Evolutionary conservation across 2,888 invertebrate genomes (phyloP).

Genomic region (Deilephila elpenor): DNA sequence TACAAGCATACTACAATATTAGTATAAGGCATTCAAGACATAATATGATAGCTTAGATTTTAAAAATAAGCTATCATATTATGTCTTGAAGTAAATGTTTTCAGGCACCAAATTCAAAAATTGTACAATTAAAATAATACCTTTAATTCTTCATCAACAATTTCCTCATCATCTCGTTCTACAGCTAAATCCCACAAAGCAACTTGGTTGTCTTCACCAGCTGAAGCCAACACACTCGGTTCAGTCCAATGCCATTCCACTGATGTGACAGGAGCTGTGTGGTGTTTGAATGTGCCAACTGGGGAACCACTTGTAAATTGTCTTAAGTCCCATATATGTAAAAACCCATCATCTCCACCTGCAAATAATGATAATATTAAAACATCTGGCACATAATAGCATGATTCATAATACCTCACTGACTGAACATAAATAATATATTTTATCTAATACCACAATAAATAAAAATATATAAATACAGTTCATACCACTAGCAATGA

Average conservation of each 20-base stretch:
- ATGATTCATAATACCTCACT: background rate
- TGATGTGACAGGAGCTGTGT: slow-evolving; percentile 96
- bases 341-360: slow-evolving; percentile 98
- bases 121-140: slow-evolving; percentile 45
- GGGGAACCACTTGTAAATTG: slow-evolving; percentile 91
- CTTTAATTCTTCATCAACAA: slow-evolving; percentile 82
- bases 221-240: slow-evolving; percentile 96
- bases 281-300: slow-evolving; percentile 97
- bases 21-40: no score
- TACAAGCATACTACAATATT: no score
- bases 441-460: background rate
- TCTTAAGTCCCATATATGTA: slow-evolving; percentile 98
- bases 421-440: no score
- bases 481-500: slow-evolving; percentile 90
- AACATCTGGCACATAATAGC: background rate
- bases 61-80: no score
- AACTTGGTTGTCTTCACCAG: slow-evolving; percentile 97
- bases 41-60: no score
- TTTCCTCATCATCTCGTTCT: slow-evolving; percentile 89
- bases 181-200: slow-evolving; percentile 98
- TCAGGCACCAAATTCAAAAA: no score
- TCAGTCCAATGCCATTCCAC: slow-evolving; percentile 99
- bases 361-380: slow-evolving; percentile 38
- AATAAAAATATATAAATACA: slow-evolving; percentile 10
- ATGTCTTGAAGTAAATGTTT: no score